phyloP scores from a whole-genome alignment of 1,140 invertebrate species.

The Scylla paramamosain region DNA sequence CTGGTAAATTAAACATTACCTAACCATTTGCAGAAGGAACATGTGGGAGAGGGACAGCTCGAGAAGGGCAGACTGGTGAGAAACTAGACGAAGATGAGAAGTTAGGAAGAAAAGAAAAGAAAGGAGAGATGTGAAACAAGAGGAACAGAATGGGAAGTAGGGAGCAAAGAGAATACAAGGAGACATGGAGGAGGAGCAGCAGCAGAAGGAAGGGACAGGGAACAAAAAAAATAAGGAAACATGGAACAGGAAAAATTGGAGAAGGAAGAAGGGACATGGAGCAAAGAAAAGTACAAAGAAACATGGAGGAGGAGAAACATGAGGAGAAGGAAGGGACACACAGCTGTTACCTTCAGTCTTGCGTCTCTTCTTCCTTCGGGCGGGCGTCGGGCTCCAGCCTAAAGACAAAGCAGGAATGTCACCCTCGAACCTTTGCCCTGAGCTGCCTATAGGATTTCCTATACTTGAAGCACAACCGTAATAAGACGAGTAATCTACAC shows the following conservation, averaged over 20 bases:
- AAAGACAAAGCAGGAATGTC: background rate
- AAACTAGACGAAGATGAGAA: too few species aligned
- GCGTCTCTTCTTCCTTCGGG: slow-evolving; percentile 63
- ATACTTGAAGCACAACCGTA: too few species aligned
- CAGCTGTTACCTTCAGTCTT: slow-evolving; percentile 63
- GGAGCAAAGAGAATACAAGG: background rate
- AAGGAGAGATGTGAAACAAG: background rate
- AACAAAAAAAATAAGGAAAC: too few species aligned
- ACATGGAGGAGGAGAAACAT: background rate
- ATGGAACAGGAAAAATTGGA: too few species aligned
- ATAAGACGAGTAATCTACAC: too few species aligned
- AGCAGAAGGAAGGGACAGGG: background rate
- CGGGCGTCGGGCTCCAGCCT: slow-evolving; percentile 71
- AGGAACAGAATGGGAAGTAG: background rate
- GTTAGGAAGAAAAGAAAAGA: background rate
- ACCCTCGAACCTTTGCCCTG: background rate
- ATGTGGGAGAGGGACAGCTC: too few species aligned
- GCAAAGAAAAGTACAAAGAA: background rate
- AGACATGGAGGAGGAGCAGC: background rate
- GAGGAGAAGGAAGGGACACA: background rate
- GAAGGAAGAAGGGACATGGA: background rate
- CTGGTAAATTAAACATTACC: too few species aligned
- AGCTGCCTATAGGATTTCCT: too few species aligned
- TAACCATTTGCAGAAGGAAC: too few species aligned
- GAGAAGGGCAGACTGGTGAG: too few species aligned